Base-by-base conservation (phyloP, 1,140 invertebrate genomes). In the Heliconius himera region DNA sequence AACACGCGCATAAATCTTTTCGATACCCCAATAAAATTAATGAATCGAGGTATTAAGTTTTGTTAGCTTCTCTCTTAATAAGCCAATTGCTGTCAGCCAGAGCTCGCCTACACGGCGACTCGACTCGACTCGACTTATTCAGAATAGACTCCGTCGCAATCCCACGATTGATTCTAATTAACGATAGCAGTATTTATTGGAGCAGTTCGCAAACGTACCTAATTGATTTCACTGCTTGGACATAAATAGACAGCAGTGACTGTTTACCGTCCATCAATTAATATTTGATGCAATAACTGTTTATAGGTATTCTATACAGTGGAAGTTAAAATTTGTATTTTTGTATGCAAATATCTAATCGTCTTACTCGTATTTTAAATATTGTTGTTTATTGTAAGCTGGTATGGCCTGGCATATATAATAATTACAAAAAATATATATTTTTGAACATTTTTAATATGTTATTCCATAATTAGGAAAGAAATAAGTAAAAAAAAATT, bases 121-220 rank as follows among this genome's bases (percentile, higher is more conserved):
- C 85, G 86, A 87, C 87, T 91, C 74, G 70, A 73, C 54, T 82
- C 87, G 85, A 87, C 87, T 91, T 89, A 93, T 91, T 90, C 89
- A 89, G 89, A 90, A 90, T 89, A 86, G 87, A 87, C 85, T 88
- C 85, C 82, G 83, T 87, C 86, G 91, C 88, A 90, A 91, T 90
- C 89, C 90, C 87, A 90, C 89, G 91, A 93, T 92, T 93, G 92
- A 94, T 94, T 93, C 91, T 93, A 93, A 94, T 94, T 94, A 94
- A 91, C 88, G 92, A 94, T 94, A 94, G 84, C 87, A 90, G 87
- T 94, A 94, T 94, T 94, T 94, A 93, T 93, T 92, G 89, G 89
- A 91, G 86, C 89, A 87, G 89, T 88, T 91, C 86, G 88, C 90
- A 92, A 93, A 93, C 90, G 88, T 87, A 91, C 86, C 89, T 93